A percentile compares a stretch with the other conserved stretches of the same genome.
phyloP scores from a whole-genome alignment of 2,888 invertebrate species.

The Aphidius colemani region DNA sequence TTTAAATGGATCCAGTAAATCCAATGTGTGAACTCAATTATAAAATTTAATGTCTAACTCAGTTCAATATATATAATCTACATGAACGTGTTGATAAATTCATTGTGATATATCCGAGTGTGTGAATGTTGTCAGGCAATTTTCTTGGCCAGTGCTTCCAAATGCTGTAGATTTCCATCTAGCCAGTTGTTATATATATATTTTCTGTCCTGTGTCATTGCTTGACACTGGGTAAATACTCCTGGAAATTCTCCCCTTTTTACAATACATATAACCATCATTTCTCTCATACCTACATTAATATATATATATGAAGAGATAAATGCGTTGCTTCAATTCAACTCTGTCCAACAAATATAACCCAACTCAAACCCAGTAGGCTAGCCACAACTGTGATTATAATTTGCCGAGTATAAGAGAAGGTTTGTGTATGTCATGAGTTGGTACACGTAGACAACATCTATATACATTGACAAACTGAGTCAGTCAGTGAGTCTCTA shows the following conservation, averaged over 20 bases:
- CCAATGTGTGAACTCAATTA: neutral
- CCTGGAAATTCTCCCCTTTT: conserved; percentile 32
- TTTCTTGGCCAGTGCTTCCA: conserved; percentile 61
- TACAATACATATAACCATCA: neutral
- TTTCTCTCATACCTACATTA: conserved; percentile 1
- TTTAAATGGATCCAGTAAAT: neutral
- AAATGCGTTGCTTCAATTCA: conserved; percentile 28
- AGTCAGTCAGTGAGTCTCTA: neutral
- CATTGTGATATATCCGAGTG: conserved; percentile 32
- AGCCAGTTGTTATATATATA: conserved; percentile 32
- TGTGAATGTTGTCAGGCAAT: conserved; percentile 60
- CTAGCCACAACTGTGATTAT: conserved; percentile 61
- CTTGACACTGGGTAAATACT: conserved; percentile 47
- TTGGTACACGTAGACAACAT: conserved; percentile 11
- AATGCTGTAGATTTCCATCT: conserved; percentile 60
- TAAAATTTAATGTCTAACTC: conserved; percentile 5
- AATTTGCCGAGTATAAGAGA: conserved; percentile 52
- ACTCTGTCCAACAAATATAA: conserved; percentile 26
- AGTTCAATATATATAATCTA: no score
- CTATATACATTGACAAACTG: neutral
- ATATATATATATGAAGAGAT: conserved; percentile 14
- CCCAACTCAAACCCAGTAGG: conserved; percentile 30
- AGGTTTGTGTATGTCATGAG: conserved; percentile 35
- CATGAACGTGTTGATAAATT: conserved; percentile 11
- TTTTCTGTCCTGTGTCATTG: conserved; percentile 50